Percentiles rank a stretch among this genome's conserved stretches.
These are phyloP conservation scores for Machimus rusticus DNA, from an alignment of 2,888 invertebrate genomes.

Conservation along the genomic window DNA sequence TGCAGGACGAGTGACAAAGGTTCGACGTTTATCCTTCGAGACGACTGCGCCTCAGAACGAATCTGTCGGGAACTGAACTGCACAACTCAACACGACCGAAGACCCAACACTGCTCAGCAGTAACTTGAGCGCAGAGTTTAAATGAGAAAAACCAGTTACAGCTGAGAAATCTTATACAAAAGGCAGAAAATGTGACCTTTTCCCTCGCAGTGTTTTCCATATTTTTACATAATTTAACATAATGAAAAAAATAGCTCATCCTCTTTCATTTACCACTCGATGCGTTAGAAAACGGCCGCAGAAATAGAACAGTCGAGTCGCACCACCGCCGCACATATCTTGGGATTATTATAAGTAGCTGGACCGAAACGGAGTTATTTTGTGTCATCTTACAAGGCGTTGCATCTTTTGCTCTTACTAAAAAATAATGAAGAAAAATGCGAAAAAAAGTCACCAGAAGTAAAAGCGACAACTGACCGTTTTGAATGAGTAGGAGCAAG, in stretches of 20 bases:
- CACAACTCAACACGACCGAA: constrained; percentile 36
- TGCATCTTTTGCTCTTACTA: neutral
- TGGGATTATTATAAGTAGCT: constrained; percentile 24
- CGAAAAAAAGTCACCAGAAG: neutral
- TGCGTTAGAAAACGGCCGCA: constrained; percentile 3
- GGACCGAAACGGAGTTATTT: constrained; percentile 25
- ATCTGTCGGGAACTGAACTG: neutral
- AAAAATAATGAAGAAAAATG: neutral
- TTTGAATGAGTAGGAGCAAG: constrained; percentile 15
- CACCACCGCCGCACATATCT: neutral
- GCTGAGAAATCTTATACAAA: constrained; percentile 60
- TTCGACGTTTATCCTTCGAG: neutral
- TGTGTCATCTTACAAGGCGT: constrained; percentile 33
- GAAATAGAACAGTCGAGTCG: constrained; percentile 17
- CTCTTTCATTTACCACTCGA: neutral
- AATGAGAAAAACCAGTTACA: constrained; percentile 61
- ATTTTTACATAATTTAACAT: neutral
- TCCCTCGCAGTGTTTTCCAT: neutral
- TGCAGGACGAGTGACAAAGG: neutral
- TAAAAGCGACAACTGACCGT: constrained; percentile 9
- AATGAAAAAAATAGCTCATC: constrained; percentile 4
- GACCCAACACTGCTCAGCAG: neutral
- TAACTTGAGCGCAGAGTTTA: constrained; percentile 51
- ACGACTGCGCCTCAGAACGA: neutral
- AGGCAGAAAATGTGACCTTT: constrained; percentile 48